These are phyloP conservation scores for Drosophila ercepeae DNA, from an alignment of 1,140 invertebrate genomes.

Conservation along the genomic window DNA sequence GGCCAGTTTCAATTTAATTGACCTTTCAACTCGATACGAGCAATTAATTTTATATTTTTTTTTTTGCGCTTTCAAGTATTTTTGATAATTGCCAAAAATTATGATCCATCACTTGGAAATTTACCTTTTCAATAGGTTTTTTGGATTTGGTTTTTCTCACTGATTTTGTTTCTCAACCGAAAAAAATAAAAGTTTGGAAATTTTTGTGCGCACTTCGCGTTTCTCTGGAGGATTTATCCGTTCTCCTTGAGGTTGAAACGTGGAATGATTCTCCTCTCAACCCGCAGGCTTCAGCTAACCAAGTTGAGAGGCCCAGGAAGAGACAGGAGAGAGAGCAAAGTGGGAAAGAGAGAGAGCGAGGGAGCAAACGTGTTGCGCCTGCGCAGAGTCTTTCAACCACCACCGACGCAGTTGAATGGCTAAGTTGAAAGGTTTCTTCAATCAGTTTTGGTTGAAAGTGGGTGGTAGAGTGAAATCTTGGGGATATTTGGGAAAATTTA, in stretches of 20 bases:
- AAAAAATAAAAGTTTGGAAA: constrained; percentile 16
- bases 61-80: too few species aligned
- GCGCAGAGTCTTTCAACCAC: constrained; percentile 22
- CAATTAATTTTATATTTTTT: constrained; percentile 7
- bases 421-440: constrained; percentile 4
- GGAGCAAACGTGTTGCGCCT: constrained; percentile 31
- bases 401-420: background rate
- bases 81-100: too few species aligned
- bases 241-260: constrained; percentile 8
- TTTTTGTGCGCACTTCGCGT: background rate
- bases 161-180: constrained; percentile 6
- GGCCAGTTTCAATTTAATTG: constrained; percentile 33
- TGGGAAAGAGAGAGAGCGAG: background rate
- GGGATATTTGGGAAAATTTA: too few species aligned
- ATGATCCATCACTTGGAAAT: constrained; percentile 20
- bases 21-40: constrained; percentile 3
- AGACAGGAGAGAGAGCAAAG: background rate
- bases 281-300: constrained; percentile 19
- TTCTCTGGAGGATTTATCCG: constrained; percentile 4
- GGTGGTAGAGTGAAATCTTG: constrained; percentile 15
- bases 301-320: constrained; percentile 8
- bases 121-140: constrained; percentile 36
- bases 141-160: background rate
- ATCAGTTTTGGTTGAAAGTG: constrained; percentile 17
- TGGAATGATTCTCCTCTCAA: constrained; percentile 7